Conservation (phyloP, 37 sponge, comb jelly and placozoan species). For the Beroe ovata region DNA sequence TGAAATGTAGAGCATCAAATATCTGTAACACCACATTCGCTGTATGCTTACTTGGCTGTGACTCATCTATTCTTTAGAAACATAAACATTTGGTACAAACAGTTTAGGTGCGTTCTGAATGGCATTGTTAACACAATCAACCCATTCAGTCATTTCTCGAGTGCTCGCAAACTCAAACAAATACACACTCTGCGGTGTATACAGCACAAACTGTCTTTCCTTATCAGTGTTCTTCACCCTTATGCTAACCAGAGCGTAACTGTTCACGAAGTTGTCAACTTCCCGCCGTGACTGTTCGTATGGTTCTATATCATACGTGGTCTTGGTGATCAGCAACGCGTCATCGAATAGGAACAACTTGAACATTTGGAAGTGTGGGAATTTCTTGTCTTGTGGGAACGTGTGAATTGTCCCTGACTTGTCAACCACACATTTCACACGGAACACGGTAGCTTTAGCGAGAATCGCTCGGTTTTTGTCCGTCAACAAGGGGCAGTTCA, state of each 20-base stretch:
- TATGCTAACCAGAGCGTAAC: not conserved
- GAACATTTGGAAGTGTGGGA: conserved; percentile 22
- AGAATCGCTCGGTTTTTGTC: conserved; percentile 36
- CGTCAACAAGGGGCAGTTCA: conserved; percentile 27
- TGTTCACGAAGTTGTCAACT: not conserved
- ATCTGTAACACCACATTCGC: no score
- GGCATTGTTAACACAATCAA: not conserved
- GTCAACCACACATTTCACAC: conserved; percentile 39
- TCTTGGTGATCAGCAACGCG: not conserved
- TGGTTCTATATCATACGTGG: not conserved
- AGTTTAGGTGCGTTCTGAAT: conserved; percentile 46
- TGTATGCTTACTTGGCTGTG: no score
- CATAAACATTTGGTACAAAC: conserved; percentile 52
- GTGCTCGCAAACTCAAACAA: conserved; percentile 32
- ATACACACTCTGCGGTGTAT: conserved; percentile 15
- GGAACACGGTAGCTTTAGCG: conserved; percentile 6
- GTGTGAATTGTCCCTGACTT: conserved; percentile 7
- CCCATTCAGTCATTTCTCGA: conserved; percentile 38
- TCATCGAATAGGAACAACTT: conserved; percentile 4
- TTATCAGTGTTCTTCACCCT: conserved; percentile 32
- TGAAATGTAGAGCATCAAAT: no score
- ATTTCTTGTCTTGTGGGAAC: conserved; percentile 18
- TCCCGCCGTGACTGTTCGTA: conserved; percentile 4
- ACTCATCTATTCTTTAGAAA: no score
- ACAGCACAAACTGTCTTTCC: conserved; percentile 19